A percentile compares a stretch with the other conserved stretches of the same genome.
Conservation (phyloP, 2,888 invertebrate species). For the Meteorus colon region DNA sequence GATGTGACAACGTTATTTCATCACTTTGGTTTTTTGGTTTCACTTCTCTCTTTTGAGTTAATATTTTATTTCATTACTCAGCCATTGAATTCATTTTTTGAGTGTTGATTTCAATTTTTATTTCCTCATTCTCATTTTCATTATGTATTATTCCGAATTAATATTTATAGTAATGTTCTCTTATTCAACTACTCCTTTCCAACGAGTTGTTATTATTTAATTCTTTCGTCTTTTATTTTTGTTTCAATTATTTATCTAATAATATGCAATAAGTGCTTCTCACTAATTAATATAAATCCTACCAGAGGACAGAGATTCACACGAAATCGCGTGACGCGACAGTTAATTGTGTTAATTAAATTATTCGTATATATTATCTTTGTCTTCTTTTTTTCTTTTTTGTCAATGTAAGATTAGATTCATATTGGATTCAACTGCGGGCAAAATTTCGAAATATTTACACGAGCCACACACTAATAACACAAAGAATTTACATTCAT, state of each 20-base stretch:
- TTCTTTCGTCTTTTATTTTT: constrained; percentile 47
- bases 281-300: constrained; percentile 61
- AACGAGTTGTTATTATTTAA: background rate
- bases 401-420: constrained; percentile 1
- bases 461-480: background rate
- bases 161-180: background rate
- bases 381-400: constrained; percentile 15
- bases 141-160: background rate
- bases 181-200: background rate
- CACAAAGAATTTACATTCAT: background rate
- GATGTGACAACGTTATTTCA: constrained; percentile 65
- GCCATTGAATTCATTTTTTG: constrained; percentile 52
- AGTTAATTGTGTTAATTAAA: constrained; percentile 31
- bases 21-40: constrained; percentile 39
- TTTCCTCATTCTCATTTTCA: constrained; percentile 12
- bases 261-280: constrained; percentile 60
- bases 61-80: constrained; percentile 54
- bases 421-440: background rate
- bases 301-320: constrained; percentile 63
- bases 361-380: constrained; percentile 18
- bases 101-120: constrained; percentile 49
- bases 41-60: constrained; percentile 50
- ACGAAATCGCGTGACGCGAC: constrained; percentile 33
- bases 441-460: constrained; percentile 6
- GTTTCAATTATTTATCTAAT: constrained; percentile 49